Conservation (phyloP, 2,113 vertebrate species). For the Potamarius usumacintae region DNA sequence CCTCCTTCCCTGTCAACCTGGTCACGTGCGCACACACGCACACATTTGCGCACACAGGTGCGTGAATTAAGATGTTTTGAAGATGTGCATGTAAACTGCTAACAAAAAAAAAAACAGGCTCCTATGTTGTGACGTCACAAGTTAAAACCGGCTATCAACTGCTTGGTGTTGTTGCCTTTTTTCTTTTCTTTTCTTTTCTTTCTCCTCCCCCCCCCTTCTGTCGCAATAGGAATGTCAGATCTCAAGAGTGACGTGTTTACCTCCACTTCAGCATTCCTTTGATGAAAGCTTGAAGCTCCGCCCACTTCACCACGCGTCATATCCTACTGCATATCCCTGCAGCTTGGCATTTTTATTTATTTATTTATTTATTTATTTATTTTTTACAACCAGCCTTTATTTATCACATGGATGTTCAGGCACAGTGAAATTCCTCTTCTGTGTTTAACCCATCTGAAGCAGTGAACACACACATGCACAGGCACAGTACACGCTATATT, state of each 20-base stretch:
- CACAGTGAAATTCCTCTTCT: too few relatives aligned
- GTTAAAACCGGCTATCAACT: neutral
- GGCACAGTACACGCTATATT: too few relatives aligned
- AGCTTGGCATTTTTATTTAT: too few relatives aligned
- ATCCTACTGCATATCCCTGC: neutral
- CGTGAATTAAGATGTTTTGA: neutral
- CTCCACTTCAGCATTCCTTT: neutral
- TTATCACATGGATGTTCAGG: too few relatives aligned
- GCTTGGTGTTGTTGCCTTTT: neutral
- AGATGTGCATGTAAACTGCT: neutral
- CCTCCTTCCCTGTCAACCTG: conserved; percentile 6
- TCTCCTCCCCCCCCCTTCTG: neutral
- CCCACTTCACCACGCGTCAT: neutral
- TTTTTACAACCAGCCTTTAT: too few relatives aligned
- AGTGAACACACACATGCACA: too few relatives aligned
- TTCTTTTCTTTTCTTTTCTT: neutral
- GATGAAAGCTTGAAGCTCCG: neutral
- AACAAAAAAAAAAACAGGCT: neutral
- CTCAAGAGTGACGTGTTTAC: neutral
- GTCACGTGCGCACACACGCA: conserved; percentile 15
- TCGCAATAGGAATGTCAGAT: neutral
- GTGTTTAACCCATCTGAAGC: too few relatives aligned
- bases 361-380: too few relatives aligned
- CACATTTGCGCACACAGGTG: neutral
- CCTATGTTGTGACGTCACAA: neutral